These are phyloP conservation scores for Calephelis perditalis DNA, from an alignment of 2,888 invertebrate genomes.

Conservation along the genomic window DNA sequence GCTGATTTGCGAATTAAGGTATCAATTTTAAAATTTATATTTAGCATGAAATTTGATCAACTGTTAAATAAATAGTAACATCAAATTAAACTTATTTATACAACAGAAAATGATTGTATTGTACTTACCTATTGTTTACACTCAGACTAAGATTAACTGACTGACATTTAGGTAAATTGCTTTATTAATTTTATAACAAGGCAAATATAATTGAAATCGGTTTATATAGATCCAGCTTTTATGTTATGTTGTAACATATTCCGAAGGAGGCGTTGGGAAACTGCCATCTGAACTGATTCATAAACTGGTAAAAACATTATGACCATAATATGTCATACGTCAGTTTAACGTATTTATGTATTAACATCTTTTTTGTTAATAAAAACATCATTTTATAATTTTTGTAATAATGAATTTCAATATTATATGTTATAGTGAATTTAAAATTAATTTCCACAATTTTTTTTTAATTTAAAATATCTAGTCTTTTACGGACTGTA, in stretches of 20 bases:
- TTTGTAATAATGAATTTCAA: no score
- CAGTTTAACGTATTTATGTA: no score
- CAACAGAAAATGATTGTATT: constrained; percentile 13
- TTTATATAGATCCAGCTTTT: constrained; percentile 16
- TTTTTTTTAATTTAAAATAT: no score
- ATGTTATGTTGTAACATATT: constrained; percentile 8
- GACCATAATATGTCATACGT: constrained; percentile 11
- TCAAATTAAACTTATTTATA: neutral
- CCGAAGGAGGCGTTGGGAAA: neutral
- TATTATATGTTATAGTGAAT: no score
- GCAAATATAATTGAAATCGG: constrained; percentile 30
- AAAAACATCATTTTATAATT: no score
- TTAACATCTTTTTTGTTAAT: no score
- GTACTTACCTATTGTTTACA: constrained; percentile 31
- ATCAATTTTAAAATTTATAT: no score
- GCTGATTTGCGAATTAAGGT: no score
- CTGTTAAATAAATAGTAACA: no score
- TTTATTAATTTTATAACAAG: constrained; percentile 37
- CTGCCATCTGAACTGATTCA: constrained; percentile 1
- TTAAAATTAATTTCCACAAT: no score
- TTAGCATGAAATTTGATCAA: no score
- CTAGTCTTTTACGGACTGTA: no score
- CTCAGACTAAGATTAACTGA: constrained; percentile 52
- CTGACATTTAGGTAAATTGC: constrained; percentile 50
- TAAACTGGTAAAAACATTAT: constrained; percentile 5